Base-by-base conservation (phyloP, 2,797 vertebrate genomes). In the Alexandromys oeconomus region DNA sequence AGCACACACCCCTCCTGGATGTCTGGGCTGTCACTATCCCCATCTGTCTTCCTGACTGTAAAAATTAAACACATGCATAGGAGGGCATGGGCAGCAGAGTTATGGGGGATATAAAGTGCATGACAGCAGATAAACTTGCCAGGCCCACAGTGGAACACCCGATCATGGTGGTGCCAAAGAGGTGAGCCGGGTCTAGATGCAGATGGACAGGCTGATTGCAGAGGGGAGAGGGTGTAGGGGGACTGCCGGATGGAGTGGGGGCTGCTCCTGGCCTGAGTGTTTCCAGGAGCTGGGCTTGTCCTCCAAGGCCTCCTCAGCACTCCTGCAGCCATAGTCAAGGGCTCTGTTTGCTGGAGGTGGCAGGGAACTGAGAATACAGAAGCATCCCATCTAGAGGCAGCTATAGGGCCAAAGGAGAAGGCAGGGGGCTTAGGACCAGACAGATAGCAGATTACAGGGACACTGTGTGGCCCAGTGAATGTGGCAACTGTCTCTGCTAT, bases 11-110 rank as follows among this genome's bases (percentile, higher is more conserved):
- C 90, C 85, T 97, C 71, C 40, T 6, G 95, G 34, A 91, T 79
- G 94, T 94, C 97, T 97, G 86, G 76, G 54, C 89, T 96, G 96
- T 89, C 94, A 87, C 57, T 81, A 48, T 81, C 65, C 57, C 69
- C 94, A 87, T 98, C 96, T n/a, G 27, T 98, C 97, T 94, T 98
- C 29, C 91, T 93, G 92, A 96, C 96, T 96, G 94, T 96, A 98
- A 98, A 97, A 97, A 96, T 92, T 97, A 93, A 98, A 95, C 94
- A 97, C 96, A 96, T 97, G 96, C 96, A 93, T 37, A 92, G 85
- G 90, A 96, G 94, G 93, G 95, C 93, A 82, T 59, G 80, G 91
- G 78, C 90, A 90, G 17, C 89, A 97, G 97, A 98, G 95, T 98
- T 98, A 97, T 97, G 81, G 96, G 40, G 89, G 89, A 95, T 51